Evolutionary conservation across 23 tunicate genomes (phyloP).

Genomic region (Ascidia mentula): DNA sequence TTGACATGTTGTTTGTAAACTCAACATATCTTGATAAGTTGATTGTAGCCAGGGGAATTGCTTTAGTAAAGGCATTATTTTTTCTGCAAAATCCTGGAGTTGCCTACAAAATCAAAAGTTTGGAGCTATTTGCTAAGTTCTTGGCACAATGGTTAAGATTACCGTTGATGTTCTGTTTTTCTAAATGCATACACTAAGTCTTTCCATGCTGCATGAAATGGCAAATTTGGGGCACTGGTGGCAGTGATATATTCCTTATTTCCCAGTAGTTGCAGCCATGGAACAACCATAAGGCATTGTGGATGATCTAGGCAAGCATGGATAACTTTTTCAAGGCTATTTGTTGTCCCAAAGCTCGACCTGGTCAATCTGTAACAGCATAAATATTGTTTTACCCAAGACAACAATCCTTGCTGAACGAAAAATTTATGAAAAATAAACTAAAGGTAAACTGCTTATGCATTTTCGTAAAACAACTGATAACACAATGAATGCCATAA

Average conservation of each 20-base stretch:
- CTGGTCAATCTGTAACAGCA: not conserved
- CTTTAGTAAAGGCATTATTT: not conserved
- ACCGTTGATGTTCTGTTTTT: not conserved
- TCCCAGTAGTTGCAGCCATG: not conserved
- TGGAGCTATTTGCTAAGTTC: not conserved
- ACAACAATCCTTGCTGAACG: not conserved
- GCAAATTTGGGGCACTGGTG: not conserved
- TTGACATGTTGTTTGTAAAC: not conserved
- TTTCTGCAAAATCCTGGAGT: not conserved
- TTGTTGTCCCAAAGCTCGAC: not conserved
- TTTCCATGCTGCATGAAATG: not conserved
- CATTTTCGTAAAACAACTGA: no score
- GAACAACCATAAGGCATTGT: not conserved
- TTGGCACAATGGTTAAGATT: not conserved
- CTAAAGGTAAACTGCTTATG: no score
- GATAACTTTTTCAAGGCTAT: not conserved
- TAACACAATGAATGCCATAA: no score
- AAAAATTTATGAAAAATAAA: not conserved
- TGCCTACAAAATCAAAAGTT: not conserved
- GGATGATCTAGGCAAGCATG: not conserved
- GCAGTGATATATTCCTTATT: not conserved
- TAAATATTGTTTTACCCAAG: not conserved
- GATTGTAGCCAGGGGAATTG: not conserved
- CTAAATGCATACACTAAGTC: not conserved
- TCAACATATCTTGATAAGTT: not conserved